phyloP scores from a whole-genome alignment of 2,797 vertebrate genomes.

The Kryptopterus vitreolus region DNA sequence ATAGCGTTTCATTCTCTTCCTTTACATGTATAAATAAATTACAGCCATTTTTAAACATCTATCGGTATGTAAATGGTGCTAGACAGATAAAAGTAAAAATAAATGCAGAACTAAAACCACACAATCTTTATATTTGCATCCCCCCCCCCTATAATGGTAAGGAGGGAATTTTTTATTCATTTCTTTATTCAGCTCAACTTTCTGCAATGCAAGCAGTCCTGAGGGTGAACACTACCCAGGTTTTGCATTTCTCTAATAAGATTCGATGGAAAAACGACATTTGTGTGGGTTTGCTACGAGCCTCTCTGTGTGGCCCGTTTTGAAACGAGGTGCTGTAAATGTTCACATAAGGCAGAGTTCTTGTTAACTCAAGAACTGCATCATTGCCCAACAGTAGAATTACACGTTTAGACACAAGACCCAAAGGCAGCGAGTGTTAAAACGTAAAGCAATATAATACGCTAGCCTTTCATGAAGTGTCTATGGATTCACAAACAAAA shows the following conservation, averaged over 20 bases:
- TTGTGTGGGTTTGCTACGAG: not conserved
- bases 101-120: no score
- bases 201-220: not conserved
- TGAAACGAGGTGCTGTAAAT: constrained; percentile 22
- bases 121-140: no score
- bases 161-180: no score
- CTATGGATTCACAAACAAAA: not conserved
- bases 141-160: no score
- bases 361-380: constrained; percentile 11
- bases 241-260: not conserved
- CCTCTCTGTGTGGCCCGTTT: constrained; percentile 10
- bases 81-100: no score
- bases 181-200: no score
- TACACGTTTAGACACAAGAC: not conserved
- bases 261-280: constrained; percentile 24
- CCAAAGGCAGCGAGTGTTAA: not conserved
- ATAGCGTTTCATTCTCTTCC: not conserved
- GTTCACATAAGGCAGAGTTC: not conserved
- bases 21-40: not conserved
- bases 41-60: not conserved
- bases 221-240: not conserved
- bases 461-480: not conserved
- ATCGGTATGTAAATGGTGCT: no score
- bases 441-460: not conserved
- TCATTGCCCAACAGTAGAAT: not conserved